Percentiles rank a stretch among this genome's conserved stretches.
phyloP scores from a whole-genome alignment of 1,140 invertebrate species.

The Drosophila ohnishii region DNA sequence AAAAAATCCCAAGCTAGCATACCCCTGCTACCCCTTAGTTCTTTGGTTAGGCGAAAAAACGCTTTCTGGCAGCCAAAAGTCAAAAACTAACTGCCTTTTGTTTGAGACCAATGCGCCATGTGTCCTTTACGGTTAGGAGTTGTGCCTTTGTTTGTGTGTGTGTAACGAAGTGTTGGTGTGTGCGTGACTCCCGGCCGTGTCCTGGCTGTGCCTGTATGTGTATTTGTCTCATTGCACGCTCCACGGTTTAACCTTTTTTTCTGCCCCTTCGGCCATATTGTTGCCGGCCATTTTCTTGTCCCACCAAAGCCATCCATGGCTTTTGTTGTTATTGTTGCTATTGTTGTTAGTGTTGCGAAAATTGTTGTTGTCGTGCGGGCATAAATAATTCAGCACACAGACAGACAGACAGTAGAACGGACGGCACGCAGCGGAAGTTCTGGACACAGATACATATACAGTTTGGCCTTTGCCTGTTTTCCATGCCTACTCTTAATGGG shows the following conservation, averaged over 20 bases:
- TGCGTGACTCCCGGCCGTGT: constrained; percentile 26
- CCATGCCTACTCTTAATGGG: constrained; percentile 25
- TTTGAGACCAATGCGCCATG: constrained; percentile 71
- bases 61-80: constrained; percentile 53
- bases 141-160: constrained; percentile 29
- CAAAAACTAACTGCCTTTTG: constrained; percentile 78
- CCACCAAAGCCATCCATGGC: constrained; percentile 6
- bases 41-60: constrained; percentile 13
- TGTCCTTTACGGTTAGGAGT: constrained; percentile 60
- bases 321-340: constrained; percentile 20
- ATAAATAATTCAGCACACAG: constrained; percentile 69
- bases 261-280: constrained; percentile 57
- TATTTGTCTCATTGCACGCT: constrained; percentile 58
- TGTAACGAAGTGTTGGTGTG: constrained; percentile 39
- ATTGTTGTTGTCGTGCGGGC: constrained; percentile 55
- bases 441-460: constrained; percentile 24
- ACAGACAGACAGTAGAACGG: neutral
- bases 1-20: neutral
- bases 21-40: neutral
- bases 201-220: constrained; percentile 8
- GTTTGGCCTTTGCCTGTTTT: constrained; percentile 21
- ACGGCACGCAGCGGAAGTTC: constrained; percentile 12
- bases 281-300: constrained; percentile 50
- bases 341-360: constrained; percentile 38
- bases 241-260: constrained; percentile 64